A percentile compares a stretch with the other conserved stretches of the same genome.
These are phyloP conservation scores for Quiscalus mexicanus DNA, from an alignment of 2,113 vertebrate genomes.

Conservation along the genomic window DNA sequence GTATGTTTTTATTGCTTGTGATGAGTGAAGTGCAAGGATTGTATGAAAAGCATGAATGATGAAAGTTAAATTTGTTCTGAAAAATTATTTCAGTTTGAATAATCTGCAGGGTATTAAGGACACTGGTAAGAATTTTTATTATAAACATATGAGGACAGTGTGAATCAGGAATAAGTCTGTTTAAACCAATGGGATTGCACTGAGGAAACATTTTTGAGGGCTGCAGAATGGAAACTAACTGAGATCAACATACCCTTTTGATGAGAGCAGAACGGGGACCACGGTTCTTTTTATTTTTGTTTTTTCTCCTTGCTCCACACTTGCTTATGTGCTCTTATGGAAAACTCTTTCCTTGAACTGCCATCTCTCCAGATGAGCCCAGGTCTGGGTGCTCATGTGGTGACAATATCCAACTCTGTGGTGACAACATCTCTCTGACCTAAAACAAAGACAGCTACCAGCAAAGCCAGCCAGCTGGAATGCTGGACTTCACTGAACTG, in stretches of 20 bases:
- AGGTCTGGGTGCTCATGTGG: not conserved
- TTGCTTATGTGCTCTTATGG: not conserved
- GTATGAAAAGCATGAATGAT: slow-evolving; percentile 26
- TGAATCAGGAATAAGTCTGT: slow-evolving; percentile 35
- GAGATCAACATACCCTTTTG: not conserved
- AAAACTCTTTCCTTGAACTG: not conserved
- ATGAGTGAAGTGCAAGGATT: slow-evolving; percentile 37
- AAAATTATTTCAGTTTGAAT: slow-evolving; percentile 41
- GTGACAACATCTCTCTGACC: not conserved
- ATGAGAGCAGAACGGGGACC: slow-evolving; percentile 10
- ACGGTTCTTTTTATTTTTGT: not conserved
- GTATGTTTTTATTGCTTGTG: slow-evolving; percentile 46
- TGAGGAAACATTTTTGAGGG: slow-evolving; percentile 30
- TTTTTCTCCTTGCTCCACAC: not conserved
- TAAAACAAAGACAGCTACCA: not conserved
- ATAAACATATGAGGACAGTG: slow-evolving; percentile 42
- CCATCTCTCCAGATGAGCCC: not conserved
- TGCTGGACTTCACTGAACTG: not conserved
- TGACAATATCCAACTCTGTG: not conserved
- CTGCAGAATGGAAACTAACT: not conserved
- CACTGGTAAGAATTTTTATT: slow-evolving; percentile 52
- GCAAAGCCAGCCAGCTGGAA: not conserved
- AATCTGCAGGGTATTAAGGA: slow-evolving; percentile 32
- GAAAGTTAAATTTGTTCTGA: slow-evolving; percentile 14
- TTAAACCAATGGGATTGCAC: slow-evolving; percentile 15